Evolutionary conservation across 2,797 vertebrate species (phyloP).

Genomic region (Malacoctenus gilli): DNA sequence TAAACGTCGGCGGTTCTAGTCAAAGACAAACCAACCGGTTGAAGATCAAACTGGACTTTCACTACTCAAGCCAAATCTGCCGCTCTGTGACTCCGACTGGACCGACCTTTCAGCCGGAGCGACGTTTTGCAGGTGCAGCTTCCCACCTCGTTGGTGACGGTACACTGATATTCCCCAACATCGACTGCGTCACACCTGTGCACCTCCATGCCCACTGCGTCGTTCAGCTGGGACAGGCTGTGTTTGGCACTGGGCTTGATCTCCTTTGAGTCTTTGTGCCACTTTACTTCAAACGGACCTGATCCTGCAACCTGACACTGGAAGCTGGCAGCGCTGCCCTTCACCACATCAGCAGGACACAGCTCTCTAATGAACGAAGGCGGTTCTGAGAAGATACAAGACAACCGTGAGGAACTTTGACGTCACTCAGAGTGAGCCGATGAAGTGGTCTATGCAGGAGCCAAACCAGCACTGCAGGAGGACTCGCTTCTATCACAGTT

Average conservation of each 20-base stretch:
- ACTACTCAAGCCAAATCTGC: no score
- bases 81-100: neutral
- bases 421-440: no score
- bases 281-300: constrained; percentile 90
- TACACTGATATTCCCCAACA: constrained; percentile 92
- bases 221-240: constrained; percentile 81
- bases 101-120: constrained; percentile 94
- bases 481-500: no score
- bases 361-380: constrained; percentile 89
- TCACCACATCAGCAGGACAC: constrained; percentile 85
- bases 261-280: constrained; percentile 93
- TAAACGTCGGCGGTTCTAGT: constrained; percentile 91
- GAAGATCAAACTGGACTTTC: constrained; percentile 6
- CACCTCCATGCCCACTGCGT: constrained; percentile 84
- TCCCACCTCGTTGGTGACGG: constrained; percentile 91
- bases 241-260: constrained; percentile 94
- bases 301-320: constrained; percentile 90
- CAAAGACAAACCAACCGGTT: constrained; percentile 42
- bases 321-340: constrained; percentile 83
- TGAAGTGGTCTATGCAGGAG: no score
- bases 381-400: constrained; percentile 83
- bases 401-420: no score
- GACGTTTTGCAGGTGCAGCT: constrained; percentile 88
- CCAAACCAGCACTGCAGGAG: no score
- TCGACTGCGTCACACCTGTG: constrained; percentile 89